Evolutionary conservation across 2,888 invertebrate species (phyloP).

Genomic region (Dolichopus griseipennis): DNA sequence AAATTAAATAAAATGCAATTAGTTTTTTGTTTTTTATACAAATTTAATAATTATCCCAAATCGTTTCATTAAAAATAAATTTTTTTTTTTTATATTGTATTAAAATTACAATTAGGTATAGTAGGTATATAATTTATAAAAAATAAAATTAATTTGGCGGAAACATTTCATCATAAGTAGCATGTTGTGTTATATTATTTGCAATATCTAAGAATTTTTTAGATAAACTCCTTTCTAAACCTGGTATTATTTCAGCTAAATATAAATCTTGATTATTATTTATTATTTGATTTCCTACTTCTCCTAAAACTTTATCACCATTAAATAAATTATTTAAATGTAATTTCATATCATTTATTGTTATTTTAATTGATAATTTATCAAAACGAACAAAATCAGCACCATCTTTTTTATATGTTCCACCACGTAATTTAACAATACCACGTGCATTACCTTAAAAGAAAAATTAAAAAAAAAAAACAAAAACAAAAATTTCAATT

Average conservation of each 20-base stretch:
- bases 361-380: constrained; percentile 36
- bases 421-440: constrained; percentile 37
- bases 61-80: no score
- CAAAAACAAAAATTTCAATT: no score
- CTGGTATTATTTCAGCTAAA: constrained; percentile 39
- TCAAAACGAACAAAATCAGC: constrained; percentile 39
- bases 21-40: no score
- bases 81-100: no score
- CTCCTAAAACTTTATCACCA: constrained; percentile 37
- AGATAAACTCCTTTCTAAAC: constrained; percentile 38
- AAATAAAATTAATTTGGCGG: constrained; percentile 26
- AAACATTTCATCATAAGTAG: constrained; percentile 44
- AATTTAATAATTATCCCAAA: no score
- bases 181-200: constrained; percentile 36
- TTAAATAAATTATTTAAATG: constrained; percentile 40
- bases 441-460: constrained; percentile 37
- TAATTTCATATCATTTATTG: constrained; percentile 35
- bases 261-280: constrained; percentile 41
- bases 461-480: not conserved
- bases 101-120: no score
- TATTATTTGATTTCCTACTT: constrained; percentile 39
- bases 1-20: no score
- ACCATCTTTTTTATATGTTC: constrained; percentile 31
- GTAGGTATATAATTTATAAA: not conserved
- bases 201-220: constrained; percentile 40